Evolutionary conservation across 2,113 vertebrate species (phyloP).

Genomic region (Dipodomys ordii): DNA sequence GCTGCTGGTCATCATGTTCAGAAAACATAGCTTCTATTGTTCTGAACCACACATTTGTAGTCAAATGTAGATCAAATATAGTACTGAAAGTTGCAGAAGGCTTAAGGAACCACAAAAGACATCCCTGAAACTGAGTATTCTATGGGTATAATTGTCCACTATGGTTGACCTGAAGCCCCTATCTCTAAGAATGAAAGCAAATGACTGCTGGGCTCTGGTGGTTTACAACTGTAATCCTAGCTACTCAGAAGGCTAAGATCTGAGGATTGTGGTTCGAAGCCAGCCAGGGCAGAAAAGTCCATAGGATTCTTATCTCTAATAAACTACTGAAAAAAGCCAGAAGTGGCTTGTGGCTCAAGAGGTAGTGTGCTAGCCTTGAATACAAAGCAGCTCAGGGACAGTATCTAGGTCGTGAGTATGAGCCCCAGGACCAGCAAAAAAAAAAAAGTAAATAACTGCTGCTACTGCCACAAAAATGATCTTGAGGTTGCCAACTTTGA

Average conservation of each 20-base stretch:
- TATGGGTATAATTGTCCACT: neutral
- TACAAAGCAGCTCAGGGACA: no score
- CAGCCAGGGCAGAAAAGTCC: no score
- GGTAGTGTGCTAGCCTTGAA: no score
- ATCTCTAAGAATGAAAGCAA: neutral
- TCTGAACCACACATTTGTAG: neutral
- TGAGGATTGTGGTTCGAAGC: no score
- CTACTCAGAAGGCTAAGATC: no score
- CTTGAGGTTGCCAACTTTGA: neutral
- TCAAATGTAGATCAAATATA: neutral
- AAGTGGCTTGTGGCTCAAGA: no score
- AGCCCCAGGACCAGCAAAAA: neutral
- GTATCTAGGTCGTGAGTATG: no score
- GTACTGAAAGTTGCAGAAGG: neutral
- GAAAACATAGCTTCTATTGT: slow-evolving; percentile 2
- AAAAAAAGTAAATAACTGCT: neutral
- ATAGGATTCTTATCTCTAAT: no score
- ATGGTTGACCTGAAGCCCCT: neutral
- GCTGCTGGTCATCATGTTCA: neutral
- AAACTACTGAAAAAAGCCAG: no score
- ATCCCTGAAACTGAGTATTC: neutral
- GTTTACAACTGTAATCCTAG: no score
- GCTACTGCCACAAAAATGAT: neutral
- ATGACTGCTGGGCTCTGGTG: no score
- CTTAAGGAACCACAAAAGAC: neutral